phyloP scores from a whole-genome alignment of 2,888 invertebrate genomes.

The Acronicta leporina region DNA sequence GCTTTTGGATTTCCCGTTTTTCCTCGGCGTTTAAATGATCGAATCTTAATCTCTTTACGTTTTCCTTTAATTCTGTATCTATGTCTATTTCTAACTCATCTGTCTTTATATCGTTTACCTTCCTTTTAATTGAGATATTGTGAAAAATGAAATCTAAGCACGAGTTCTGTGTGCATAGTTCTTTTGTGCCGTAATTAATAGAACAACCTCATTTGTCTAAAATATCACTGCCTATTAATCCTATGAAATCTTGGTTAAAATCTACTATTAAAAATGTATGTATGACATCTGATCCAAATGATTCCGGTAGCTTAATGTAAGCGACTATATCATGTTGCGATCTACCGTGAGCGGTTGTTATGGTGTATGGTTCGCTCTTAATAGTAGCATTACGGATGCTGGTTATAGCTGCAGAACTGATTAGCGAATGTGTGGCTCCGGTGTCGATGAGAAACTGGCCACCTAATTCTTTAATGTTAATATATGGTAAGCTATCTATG shows the following conservation, averaged over 20 bases:
- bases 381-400: background rate
- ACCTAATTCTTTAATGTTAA: background rate
- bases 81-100: too few species aligned
- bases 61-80: too few species aligned
- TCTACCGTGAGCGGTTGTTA: background rate
- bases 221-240: background rate
- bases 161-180: too few species aligned
- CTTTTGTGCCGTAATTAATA: too few species aligned
- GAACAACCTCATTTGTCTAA: too few species aligned
- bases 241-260: background rate
- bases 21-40: too few species aligned
- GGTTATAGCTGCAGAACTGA: background rate
- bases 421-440: background rate
- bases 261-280: background rate
- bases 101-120: too few species aligned
- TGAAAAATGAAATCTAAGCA: too few species aligned
- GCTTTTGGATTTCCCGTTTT: too few species aligned
- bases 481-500: background rate
- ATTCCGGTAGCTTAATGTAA: background rate
- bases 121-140: too few species aligned
- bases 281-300: background rate
- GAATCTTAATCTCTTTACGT: too few species aligned
- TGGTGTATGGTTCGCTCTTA: background rate
- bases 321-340: background rate
- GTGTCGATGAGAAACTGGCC: background rate